These are phyloP conservation scores for Acronicta psi DNA, from an alignment of 2,888 invertebrate species.

Conservation along the genomic window DNA sequence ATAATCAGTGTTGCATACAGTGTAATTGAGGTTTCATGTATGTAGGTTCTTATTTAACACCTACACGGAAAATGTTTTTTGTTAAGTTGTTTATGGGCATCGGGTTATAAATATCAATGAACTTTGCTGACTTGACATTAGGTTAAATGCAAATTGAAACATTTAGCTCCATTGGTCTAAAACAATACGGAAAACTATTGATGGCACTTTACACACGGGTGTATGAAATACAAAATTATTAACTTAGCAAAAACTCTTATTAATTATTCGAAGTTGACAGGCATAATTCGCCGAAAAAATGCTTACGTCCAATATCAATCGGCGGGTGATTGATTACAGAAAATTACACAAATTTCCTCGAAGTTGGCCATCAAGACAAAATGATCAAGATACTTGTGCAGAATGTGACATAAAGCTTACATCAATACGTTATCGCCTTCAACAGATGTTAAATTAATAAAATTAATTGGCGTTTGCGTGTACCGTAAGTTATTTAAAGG, in stretches of 20 bases:
- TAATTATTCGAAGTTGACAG: slow-evolving; percentile 16
- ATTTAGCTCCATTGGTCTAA: no score
- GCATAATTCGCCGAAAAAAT: slow-evolving; percentile 43
- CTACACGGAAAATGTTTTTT: slow-evolving; percentile 57
- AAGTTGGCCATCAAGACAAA: slow-evolving; percentile 16
- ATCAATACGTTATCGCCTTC: slow-evolving; percentile 28
- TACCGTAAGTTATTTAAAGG: slow-evolving; percentile 43
- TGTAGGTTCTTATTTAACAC: slow-evolving; percentile 46
- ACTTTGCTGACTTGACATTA: slow-evolving; percentile 32
- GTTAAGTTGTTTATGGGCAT: slow-evolving; percentile 51
- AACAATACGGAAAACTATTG: no score
- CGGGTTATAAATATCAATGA: slow-evolving; percentile 48
- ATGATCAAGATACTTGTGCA: slow-evolving; percentile 28
- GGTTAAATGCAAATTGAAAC: slow-evolving; percentile 3
- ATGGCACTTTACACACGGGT: no score
- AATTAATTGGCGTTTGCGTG: slow-evolving; percentile 62
- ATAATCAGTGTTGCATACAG: slow-evolving; percentile 23
- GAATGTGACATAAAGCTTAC: slow-evolving; percentile 36
- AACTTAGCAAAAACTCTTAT: slow-evolving; percentile 10
- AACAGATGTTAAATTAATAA: slow-evolving; percentile 58
- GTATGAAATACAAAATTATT: not conserved
- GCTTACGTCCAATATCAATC: slow-evolving; percentile 28
- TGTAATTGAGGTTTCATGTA: slow-evolving; percentile 36
- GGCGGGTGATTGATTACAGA: slow-evolving; percentile 38
- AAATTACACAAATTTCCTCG: slow-evolving; percentile 38